phyloP scores from a whole-genome alignment of 2,888 invertebrate species.

The Euclidia mi region DNA sequence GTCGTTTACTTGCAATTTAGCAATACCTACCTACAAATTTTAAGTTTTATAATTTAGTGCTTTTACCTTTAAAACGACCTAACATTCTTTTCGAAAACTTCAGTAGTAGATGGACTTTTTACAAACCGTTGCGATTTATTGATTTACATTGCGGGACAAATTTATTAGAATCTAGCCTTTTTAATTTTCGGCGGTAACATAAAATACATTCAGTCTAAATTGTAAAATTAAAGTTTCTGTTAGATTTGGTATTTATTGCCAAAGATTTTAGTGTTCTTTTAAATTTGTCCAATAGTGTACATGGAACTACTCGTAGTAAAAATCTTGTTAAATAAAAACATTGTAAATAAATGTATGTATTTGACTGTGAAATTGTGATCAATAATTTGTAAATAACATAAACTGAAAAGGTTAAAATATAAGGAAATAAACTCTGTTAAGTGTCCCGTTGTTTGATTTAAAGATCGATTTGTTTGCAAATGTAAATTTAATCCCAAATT shows the following conservation, averaged over 20 bases:
- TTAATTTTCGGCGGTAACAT: no score
- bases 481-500: conserved; percentile 19
- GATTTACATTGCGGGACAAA: conserved; percentile 36
- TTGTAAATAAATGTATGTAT: conserved; percentile 76
- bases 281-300: conserved; percentile 31
- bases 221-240: neutral
- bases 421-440: conserved; percentile 64
- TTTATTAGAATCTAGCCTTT: conserved; percentile 26
- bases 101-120: conserved; percentile 26
- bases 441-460: conserved; percentile 46
- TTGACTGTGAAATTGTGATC: conserved; percentile 83
- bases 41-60: neutral
- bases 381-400: no score
- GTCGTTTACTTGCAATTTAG: no score
- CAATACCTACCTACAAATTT: no score
- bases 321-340: conserved; percentile 43
- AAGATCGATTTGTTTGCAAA: conserved; percentile 15
- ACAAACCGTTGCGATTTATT: conserved; percentile 47
- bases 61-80: neutral
- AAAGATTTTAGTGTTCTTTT: neutral
- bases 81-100: neutral
- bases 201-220: no score
- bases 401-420: conserved; percentile 61
- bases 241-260: neutral
- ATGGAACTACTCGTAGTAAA: no score